These are phyloP conservation scores for Chiloscyllium punctatum DNA, from an alignment of 2,797 vertebrate species.

Conservation along the genomic window DNA sequence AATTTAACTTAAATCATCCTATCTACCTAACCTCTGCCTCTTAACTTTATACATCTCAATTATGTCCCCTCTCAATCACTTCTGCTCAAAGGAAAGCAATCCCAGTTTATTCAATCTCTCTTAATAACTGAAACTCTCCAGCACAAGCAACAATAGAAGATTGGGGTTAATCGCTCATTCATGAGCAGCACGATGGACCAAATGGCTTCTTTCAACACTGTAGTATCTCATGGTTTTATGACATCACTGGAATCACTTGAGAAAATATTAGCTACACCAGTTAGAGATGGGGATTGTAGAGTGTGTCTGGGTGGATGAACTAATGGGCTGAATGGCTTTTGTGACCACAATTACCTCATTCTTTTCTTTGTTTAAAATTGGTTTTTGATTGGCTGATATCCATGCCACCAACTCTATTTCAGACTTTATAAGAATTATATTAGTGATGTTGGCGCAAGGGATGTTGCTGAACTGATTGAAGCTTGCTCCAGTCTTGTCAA, in stretches of 20 bases:
- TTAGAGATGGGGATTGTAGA: background rate
- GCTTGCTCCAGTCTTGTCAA: background rate
- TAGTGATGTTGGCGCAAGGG: constrained; percentile 25
- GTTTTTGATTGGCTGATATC: background rate
- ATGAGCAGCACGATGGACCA: background rate
- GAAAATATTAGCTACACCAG: background rate
- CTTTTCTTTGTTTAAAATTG: background rate
- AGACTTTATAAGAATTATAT: constrained; percentile 18
- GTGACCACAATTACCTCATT: background rate
- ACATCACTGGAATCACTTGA: background rate
- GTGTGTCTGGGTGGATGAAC: background rate
- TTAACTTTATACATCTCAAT: too few relatives aligned
- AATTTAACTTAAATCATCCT: too few relatives aligned
- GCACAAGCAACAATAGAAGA: too few relatives aligned
- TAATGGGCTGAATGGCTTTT: background rate
- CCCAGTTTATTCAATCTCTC: too few relatives aligned
- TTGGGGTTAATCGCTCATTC: background rate
- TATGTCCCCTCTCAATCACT: too few relatives aligned
- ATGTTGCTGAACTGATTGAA: constrained; percentile 10
- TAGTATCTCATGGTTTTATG: background rate
- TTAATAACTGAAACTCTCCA: too few relatives aligned
- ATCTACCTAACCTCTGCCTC: too few relatives aligned
- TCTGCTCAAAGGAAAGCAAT: too few relatives aligned
- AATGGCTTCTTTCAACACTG: background rate
- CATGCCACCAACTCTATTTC: background rate